Conservation (phyloP, 2,888 invertebrate species). For the Micoletzkya japonica region DNA sequence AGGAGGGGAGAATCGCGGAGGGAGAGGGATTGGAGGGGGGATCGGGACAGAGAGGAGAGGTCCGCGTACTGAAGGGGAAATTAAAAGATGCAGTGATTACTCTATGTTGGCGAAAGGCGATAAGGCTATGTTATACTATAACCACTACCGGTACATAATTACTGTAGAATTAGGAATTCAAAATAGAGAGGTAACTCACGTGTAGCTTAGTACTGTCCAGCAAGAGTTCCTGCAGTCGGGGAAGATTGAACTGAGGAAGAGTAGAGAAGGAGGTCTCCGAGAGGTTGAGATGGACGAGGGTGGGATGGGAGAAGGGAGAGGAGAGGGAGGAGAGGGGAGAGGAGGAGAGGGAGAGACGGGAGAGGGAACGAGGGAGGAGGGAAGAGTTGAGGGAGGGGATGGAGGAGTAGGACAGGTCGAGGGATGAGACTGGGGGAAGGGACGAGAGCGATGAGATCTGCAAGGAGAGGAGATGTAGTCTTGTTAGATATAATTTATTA, state of each 20-base stretch:
- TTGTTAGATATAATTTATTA: background rate
- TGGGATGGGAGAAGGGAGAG: slow-evolving; percentile 18
- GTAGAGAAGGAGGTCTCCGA: slow-evolving; percentile 30
- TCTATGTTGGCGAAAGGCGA: no score
- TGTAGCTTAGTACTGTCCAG: slow-evolving; percentile 29
- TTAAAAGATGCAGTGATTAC: background rate
- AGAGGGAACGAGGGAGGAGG: background rate
- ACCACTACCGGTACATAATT: background rate
- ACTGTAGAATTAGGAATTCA: background rate
- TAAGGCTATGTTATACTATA: no score
- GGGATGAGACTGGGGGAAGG: background rate
- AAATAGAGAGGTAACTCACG: background rate
- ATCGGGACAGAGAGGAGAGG: background rate
- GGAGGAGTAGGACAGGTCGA: background rate
- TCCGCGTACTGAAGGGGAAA: background rate
- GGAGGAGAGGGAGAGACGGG: slow-evolving; percentile 13
- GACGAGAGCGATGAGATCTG: background rate
- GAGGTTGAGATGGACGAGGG: slow-evolving; percentile 29
- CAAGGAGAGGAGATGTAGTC: background rate
- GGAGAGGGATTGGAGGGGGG: background rate
- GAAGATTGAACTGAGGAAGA: slow-evolving; percentile 30
- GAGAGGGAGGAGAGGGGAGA: slow-evolving; percentile 1
- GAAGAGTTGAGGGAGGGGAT: background rate
- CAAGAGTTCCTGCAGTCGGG: slow-evolving; percentile 29
- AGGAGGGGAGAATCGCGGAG: background rate